Evolutionary conservation across 2,113 vertebrate genomes (phyloP).

Genomic region (Phaetusa simplex): DNA sequence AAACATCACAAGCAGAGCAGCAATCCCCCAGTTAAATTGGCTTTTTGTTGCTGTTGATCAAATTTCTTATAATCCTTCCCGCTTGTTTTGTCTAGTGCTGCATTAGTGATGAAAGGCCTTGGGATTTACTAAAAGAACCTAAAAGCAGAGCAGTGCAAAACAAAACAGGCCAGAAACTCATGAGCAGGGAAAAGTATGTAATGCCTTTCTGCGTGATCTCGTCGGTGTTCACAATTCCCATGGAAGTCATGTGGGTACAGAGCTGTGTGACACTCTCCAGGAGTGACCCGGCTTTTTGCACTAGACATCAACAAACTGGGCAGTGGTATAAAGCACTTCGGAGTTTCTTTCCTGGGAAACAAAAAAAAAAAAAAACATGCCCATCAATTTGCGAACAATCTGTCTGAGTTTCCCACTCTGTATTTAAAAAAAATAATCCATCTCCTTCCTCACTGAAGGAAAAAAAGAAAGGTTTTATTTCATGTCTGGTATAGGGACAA

Average conservation of each 20-base stretch:
- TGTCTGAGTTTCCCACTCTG: neutral
- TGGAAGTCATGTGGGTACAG: neutral
- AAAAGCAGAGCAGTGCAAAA: conserved; percentile 13
- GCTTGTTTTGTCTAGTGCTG: conserved; percentile 45
- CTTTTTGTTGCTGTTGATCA: conserved; percentile 21
- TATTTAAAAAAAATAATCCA: neutral
- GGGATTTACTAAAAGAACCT: conserved; percentile 12
- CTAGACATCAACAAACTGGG: neutral
- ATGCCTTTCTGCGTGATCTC: neutral
- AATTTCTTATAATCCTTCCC: conserved; percentile 35
- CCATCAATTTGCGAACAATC: neutral
- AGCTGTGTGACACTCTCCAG: neutral
- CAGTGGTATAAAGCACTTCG: neutral
- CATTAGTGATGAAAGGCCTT: conserved; percentile 28
- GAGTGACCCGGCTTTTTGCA: rapidly evolving
- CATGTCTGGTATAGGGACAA: neutral
- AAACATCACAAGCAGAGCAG: neutral
- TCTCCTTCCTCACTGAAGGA: neutral
- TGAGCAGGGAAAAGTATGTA: neutral
- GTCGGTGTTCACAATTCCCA: neutral
- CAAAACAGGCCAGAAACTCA: neutral
- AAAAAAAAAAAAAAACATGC: neutral
- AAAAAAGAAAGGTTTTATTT: neutral
- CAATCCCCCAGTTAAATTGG: neutral
- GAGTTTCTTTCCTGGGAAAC: neutral